Base-by-base conservation (phyloP, 2,113 vertebrate species). In the Hipposideros armiger region DNA sequence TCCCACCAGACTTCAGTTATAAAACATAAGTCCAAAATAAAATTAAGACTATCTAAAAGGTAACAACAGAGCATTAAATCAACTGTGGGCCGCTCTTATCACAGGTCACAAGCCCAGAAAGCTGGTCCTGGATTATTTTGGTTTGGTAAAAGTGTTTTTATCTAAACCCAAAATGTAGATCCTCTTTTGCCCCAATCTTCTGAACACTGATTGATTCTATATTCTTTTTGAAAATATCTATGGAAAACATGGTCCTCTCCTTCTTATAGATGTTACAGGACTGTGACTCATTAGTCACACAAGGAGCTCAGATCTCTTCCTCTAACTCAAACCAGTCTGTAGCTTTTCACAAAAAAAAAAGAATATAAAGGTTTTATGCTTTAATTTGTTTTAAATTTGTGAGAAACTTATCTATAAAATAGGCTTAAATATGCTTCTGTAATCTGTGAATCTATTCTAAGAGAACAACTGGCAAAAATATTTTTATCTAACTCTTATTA, bases 191-290 rank as follows among this genome's bases (percentile, higher is more conserved):
- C n/a, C 42, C n/a, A 92, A 69, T 76, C 15, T 85, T 69, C 81
- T 88, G 82, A 96, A 72, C 40, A 81, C 13, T 47, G 54, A 73
- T 94, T 87, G 40, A 91, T 42, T 91, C 82, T 91, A 20, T 85
- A 76, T 91, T 85, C 42, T 54, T 45, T 88, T 82, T 97, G 85
- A 90, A 95, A 95, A 80, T 78, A 80, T 30, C 28, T 66, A 72
- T 67, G 20, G 28, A 3, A 20, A 67, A 80, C 62, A 76, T 14
- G 0, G 30, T 90, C 32, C 77, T 42, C 15, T 74, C 30, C 84
- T 14, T 24, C 11, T 45, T 92, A 52, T 36, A 70, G 11, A 36
- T 50, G 32, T 28, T 36, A n/a, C 2, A 56, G 8, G 22, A 95
- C 24, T 14, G 58, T 73, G 74, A 74, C 11, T 92, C 56, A n/a